These are phyloP conservation scores for Diadegma fenestrale DNA, from an alignment of 2,888 invertebrate species.

Conservation along the genomic window DNA sequence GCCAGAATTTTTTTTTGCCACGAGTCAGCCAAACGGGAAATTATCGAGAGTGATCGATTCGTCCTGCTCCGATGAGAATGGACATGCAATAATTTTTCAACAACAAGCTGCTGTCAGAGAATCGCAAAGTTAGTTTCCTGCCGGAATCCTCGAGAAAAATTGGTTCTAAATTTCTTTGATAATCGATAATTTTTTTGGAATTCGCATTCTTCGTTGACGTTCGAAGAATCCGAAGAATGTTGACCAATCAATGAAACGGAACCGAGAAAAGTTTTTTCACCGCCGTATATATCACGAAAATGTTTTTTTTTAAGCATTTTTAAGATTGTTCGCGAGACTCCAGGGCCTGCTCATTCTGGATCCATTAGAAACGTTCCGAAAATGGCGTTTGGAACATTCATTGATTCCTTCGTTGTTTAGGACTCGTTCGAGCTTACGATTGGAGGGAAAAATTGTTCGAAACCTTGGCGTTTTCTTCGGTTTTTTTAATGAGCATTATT, in stretches of 20 bases:
- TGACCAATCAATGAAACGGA: too few species aligned
- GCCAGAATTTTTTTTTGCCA: conserved; percentile 12
- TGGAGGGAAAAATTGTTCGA: neutral
- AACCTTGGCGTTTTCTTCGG: neutral
- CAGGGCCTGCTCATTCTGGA: too few species aligned
- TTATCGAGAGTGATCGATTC: too few species aligned
- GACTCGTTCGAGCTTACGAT: neutral
- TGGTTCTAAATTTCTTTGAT: neutral
- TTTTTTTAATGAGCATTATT: neutral
- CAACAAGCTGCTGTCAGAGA: neutral
- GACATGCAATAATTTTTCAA: neutral
- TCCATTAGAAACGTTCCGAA: too few species aligned
- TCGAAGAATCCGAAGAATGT: too few species aligned
- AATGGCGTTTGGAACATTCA: too few species aligned
- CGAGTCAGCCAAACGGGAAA: neutral
- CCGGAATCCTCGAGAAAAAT: neutral
- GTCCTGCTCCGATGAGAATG: neutral
- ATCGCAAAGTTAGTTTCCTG: neutral
- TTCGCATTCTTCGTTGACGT: neutral
- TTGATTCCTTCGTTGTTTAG: too few species aligned
- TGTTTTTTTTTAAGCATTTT: too few species aligned
- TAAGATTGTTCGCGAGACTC: too few species aligned
- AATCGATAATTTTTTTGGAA: too few species aligned
- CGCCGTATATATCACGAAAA: too few species aligned
- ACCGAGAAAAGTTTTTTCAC: too few species aligned